phyloP scores from a whole-genome alignment of 2,113 vertebrate species.

The Cyanistes caeruleus region DNA sequence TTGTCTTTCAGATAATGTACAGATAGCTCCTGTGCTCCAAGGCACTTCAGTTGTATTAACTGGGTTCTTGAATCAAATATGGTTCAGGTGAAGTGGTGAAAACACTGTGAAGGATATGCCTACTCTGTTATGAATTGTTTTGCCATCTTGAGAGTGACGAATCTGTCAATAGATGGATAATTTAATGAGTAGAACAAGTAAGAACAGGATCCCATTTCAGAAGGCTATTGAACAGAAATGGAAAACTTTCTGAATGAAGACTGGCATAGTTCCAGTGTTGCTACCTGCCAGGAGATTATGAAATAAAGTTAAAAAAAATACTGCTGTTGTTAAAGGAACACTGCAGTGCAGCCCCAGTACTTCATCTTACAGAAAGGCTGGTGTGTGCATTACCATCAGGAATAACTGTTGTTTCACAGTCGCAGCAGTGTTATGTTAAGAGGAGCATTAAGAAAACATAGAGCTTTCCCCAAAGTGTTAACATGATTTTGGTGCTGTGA shows the following conservation, averaged over 20 bases:
- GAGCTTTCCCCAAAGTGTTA: neutral
- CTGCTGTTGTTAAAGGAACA: neutral
- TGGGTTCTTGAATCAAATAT: neutral
- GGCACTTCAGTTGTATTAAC: neutral
- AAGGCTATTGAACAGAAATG: neutral
- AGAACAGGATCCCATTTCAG: neutral
- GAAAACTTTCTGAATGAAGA: neutral
- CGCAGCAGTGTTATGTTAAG: neutral
- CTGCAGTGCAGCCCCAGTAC: neutral
- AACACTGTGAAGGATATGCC: neutral
- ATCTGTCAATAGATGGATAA: neutral
- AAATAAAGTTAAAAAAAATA: neutral
- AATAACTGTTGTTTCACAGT: neutral
- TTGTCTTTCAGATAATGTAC: neutral
- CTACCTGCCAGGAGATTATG: slow-evolving; percentile 3
- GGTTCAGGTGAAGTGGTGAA: neutral
- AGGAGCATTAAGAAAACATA: neutral
- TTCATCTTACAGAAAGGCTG: neutral
- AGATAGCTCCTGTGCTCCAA: neutral
- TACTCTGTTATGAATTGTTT: neutral
- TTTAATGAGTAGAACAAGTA: neutral
- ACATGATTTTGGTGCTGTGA: neutral
- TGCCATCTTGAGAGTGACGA: neutral
- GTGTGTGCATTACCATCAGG: neutral
- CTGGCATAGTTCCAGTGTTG: neutral